phyloP scores from a whole-genome alignment of 2,888 invertebrate genomes.

The Dysmachus trigonus region DNA sequence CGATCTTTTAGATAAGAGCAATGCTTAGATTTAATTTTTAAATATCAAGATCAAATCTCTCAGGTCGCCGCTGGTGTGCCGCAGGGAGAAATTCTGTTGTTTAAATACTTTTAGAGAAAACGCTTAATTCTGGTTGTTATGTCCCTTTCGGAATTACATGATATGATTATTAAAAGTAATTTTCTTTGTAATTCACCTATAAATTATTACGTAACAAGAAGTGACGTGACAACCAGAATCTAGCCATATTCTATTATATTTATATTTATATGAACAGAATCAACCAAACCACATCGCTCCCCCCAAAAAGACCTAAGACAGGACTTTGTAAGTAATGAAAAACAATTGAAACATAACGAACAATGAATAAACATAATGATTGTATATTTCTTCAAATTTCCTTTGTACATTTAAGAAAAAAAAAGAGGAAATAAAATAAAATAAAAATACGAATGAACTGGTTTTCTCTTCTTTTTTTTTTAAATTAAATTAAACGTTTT shows the following conservation, averaged over 20 bases:
- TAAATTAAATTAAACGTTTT: constrained; percentile 21
- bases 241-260: no score
- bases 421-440: not conserved
- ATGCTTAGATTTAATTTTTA: not conserved
- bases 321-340: not conserved
- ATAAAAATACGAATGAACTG: constrained; percentile 13
- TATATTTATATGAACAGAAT: not conserved
- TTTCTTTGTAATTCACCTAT: no score
- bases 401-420: constrained; percentile 17
- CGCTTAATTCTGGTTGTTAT: no score
- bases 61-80: no score
- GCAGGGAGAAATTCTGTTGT: no score
- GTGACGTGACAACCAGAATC: no score
- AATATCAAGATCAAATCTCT: not conserved
- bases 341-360: not conserved
- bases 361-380: constrained; percentile 21
- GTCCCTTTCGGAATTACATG: no score
- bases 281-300: not conserved
- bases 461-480: not conserved
- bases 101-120: no score
- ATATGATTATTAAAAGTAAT: no score
- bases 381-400: constrained; percentile 22
- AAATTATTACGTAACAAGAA: no score
- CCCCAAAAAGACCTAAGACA: not conserved
- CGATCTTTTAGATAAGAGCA: not conserved